These are phyloP conservation scores for Hyppa rectilinea DNA, from an alignment of 2,888 invertebrate genomes.

Conservation along the genomic window DNA sequence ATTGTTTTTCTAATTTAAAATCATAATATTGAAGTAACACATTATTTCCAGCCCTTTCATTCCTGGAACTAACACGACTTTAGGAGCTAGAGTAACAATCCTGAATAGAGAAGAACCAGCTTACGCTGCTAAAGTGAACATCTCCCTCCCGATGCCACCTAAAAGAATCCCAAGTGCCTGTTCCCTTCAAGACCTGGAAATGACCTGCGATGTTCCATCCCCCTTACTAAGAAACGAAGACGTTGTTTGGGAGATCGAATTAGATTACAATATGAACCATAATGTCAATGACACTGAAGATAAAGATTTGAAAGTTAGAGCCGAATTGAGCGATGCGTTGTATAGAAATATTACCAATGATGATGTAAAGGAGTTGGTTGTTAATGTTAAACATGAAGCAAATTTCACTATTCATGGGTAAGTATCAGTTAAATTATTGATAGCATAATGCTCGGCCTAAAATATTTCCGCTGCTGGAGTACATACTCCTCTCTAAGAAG, in stretches of 20 bases:
- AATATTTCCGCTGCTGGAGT: no score
- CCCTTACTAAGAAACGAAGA: constrained; percentile 77
- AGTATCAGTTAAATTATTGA: constrained; percentile 62
- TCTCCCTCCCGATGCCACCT: constrained; percentile 78
- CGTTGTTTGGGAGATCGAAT: constrained; percentile 79
- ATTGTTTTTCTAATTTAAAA: no score
- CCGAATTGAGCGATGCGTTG: constrained; percentile 76
- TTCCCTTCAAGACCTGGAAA: constrained; percentile 73
- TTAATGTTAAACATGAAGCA: constrained; percentile 75
- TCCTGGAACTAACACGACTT: constrained; percentile 78
- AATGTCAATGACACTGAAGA: constrained; percentile 68
- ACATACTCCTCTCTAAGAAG: no score
- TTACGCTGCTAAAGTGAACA: constrained; percentile 79
- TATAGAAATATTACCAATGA: constrained; percentile 76
- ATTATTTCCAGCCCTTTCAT: constrained; percentile 75
- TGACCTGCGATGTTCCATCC: constrained; percentile 80
- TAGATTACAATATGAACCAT: constrained; percentile 75
- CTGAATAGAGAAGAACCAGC: constrained; percentile 84
- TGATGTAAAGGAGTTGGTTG: constrained; percentile 65
- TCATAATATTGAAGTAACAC: background rate
- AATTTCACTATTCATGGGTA: constrained; percentile 80
- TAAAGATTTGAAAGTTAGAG: constrained; percentile 70
- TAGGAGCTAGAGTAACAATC: constrained; percentile 80
- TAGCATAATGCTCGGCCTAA: no score
- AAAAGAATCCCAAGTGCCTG: constrained; percentile 82